These are phyloP conservation scores for Orchestes rusci DNA, from an alignment of 2,888 invertebrate species.

Conservation along the genomic window DNA sequence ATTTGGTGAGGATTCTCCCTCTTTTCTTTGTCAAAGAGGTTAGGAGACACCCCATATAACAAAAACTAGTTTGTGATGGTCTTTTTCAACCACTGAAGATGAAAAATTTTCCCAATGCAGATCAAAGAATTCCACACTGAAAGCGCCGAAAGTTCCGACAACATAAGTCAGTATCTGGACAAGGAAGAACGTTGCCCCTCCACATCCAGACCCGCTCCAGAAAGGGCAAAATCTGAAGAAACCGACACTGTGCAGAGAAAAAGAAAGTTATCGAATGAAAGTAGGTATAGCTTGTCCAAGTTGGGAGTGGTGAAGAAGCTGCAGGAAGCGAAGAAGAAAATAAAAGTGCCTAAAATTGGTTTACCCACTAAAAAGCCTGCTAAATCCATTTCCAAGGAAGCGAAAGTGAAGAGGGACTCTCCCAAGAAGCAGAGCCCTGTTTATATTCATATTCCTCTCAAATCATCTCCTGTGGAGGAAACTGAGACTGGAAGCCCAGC, in stretches of 20 bases:
- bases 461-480: slow-evolving; percentile 34
- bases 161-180: slow-evolving; percentile 43
- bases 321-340: slow-evolving; percentile 37
- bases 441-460: slow-evolving; percentile 43
- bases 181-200: slow-evolving; percentile 33
- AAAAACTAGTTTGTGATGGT: too few species aligned
- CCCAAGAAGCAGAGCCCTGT: slow-evolving; percentile 30
- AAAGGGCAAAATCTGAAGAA: slow-evolving; percentile 26
- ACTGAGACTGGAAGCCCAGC: slow-evolving; percentile 1
- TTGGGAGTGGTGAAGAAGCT: slow-evolving; percentile 33
- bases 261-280: slow-evolving; percentile 34
- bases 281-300: slow-evolving; percentile 34
- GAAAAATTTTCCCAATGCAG: slow-evolving; percentile 11
- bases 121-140: slow-evolving; percentile 27
- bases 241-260: slow-evolving; percentile 27
- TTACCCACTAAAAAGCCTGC: slow-evolving; percentile 28
- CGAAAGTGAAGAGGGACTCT: slow-evolving; percentile 16
- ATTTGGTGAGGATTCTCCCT: too few species aligned
- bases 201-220: not conserved
- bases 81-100: too few species aligned
- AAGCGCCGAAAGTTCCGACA: slow-evolving; percentile 41
- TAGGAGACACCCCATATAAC: too few species aligned
- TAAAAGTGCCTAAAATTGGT: slow-evolving; percentile 35
- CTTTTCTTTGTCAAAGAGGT: too few species aligned
- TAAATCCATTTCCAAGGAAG: too few species aligned